Evolutionary conservation across 2,888 invertebrate genomes (phyloP), one percentile per base, ranked within the genome.

Genomic region (Heliconius cydno): DNA sequence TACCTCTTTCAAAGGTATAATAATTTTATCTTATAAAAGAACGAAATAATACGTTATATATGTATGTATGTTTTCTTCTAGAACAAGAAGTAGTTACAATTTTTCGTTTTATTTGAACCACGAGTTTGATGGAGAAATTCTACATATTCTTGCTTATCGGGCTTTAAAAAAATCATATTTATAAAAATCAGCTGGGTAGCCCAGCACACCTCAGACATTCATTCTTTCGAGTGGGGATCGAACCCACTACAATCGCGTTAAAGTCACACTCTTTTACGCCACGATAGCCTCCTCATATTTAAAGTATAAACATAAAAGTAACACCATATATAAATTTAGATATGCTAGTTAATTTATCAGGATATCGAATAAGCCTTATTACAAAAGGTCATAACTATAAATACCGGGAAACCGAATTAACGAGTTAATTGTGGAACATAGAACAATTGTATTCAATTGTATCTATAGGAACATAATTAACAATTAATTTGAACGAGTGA

Each of bases 401-500:
- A 52, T 52, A 52, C 19, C 22, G 52, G 2, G 19, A 9, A 22
- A 38, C 5, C 63, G 63, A 63, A 34, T 60, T 60, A 60, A 19
- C 38, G n/a, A 38, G 63, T 65, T 38, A 74, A 74, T 74, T 74
- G 22, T 25, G 15, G 19, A 65, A 41, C 6, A 72, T 6, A 30
- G 57, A 30, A 57, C 46, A 22, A 30, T 68, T 38, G 68, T 68
- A 9, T 57, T 15, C 52, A 57, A 72, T 12, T 0, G n/a, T 38
- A 38, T 38, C 22, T 52, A n/a, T 25, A 60, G 38, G 60, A 28
- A 25, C 41, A 28, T 65, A 74, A 25, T 38, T 28, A 65, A 41
- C 65, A 41, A 41, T 65, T 41, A 57, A 78, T 73, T 46, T 38
- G 30, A 66, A 66, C 66, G 38, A 30, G 30, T 74, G 19, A 30